Conservation (phyloP, 2,113 vertebrate species). For the Anthoscopus minutus region DNA sequence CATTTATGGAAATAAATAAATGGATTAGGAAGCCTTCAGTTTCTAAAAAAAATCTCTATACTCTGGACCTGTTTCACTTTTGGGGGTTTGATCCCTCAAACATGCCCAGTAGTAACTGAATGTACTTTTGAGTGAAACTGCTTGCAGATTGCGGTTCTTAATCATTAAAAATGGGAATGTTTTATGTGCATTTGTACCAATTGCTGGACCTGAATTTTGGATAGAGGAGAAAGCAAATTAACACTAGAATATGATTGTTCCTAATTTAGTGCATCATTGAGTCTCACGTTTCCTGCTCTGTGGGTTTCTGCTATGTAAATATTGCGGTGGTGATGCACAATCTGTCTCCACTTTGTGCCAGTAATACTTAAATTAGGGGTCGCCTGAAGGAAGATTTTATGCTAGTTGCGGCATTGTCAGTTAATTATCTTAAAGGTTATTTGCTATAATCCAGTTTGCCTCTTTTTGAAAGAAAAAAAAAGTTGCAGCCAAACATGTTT, state of each 20-base stretch:
- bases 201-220: slow-evolving; percentile 77
- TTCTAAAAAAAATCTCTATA: not conserved
- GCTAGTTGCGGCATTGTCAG: slow-evolving; percentile 80
- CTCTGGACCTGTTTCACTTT: slow-evolving; percentile 11
- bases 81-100: not conserved
- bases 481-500: slow-evolving; percentile 66
- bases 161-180: slow-evolving; percentile 62
- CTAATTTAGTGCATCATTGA: slow-evolving; percentile 99
- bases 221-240: slow-evolving; percentile 84
- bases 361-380: slow-evolving; percentile 93
- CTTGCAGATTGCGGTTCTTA: slow-evolving; percentile 12
- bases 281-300: slow-evolving; percentile 91
- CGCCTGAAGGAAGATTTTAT: slow-evolving; percentile 91
- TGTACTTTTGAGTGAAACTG: not conserved
- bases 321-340: slow-evolving; percentile 88
- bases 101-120: not conserved
- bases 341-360: slow-evolving; percentile 95
- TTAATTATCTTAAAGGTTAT: slow-evolving; percentile 87
- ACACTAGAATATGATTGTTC: slow-evolving; percentile 91
- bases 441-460: slow-evolving; percentile 79
- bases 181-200: slow-evolving; percentile 66
- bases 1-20: slow-evolving; percentile 41
- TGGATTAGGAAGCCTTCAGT: slow-evolving; percentile 21
- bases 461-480: slow-evolving; percentile 67
- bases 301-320: slow-evolving; percentile 93